Percentiles rank a stretch among this genome's conserved stretches.
Evolutionary conservation across 2,797 vertebrate genomes (phyloP).

Genomic region (Clarias laeviceps): DNA sequence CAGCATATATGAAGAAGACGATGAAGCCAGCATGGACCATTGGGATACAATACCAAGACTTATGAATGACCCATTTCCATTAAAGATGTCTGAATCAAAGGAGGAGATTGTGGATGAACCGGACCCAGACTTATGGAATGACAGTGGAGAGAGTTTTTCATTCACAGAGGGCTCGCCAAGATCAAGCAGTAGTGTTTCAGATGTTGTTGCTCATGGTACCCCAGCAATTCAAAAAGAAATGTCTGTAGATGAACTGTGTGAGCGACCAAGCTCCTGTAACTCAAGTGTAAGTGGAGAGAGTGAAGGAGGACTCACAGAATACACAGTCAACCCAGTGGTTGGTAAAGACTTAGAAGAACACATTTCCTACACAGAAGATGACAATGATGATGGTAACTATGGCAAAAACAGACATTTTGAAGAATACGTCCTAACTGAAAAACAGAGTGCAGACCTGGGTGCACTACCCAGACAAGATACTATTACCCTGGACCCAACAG

Average conservation of each 20-base stretch:
- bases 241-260: constrained; percentile 39
- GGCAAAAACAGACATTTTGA: constrained; percentile 33
- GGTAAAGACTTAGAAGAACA: constrained; percentile 38
- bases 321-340: constrained; percentile 64
- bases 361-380: background rate
- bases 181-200: constrained; percentile 56
- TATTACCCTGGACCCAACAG: constrained; percentile 50
- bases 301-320: constrained; percentile 60
- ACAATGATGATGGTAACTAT: constrained; percentile 20
- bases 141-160: constrained; percentile 76
- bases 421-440: constrained; percentile 7
- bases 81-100: constrained; percentile 56
- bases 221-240: constrained; percentile 36
- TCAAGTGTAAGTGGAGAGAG: constrained; percentile 66
- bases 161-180: constrained; percentile 70
- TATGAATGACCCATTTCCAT: constrained; percentile 61
- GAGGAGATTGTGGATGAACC: constrained; percentile 39
- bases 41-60: constrained; percentile 46
- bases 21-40: constrained; percentile 25
- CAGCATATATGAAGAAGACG: constrained; percentile 10
- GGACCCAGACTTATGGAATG: constrained; percentile 64
- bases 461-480: constrained; percentile 49
- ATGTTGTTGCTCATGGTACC: constrained; percentile 14
- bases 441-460: constrained; percentile 6
- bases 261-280: constrained; percentile 47